Conservation (phyloP, 2,797 vertebrate species). For the Periophthalmus magnuspinnatus region DNA sequence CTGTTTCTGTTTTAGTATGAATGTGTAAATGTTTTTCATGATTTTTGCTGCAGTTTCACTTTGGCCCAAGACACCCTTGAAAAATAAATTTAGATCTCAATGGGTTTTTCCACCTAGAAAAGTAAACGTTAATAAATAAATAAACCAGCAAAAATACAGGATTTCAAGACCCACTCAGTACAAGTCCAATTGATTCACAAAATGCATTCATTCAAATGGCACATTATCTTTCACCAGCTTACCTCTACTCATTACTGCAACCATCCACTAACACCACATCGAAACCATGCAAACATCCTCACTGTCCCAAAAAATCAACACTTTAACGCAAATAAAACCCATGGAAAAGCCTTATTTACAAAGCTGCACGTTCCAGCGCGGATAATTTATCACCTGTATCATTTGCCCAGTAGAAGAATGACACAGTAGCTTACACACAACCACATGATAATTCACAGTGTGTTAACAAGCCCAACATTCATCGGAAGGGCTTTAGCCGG, state of each 20-base stretch:
- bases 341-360: slow-evolving; percentile 33
- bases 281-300: background rate
- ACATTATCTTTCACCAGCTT: background rate
- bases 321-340: slow-evolving; percentile 37
- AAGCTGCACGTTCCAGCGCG: slow-evolving; percentile 42
- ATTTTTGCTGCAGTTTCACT: too few relatives aligned
- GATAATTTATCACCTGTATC: slow-evolving; percentile 61
- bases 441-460: slow-evolving; percentile 61
- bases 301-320: background rate
- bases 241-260: background rate
- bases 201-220: background rate
- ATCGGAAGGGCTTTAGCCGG: slow-evolving; percentile 56
- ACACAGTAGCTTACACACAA: slow-evolving; percentile 55
- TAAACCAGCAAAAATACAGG: background rate
- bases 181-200: background rate
- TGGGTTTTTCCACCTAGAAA: too few relatives aligned
- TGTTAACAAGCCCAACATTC: slow-evolving; percentile 73
- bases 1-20: too few relatives aligned
- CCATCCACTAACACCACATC: background rate
- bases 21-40: too few relatives aligned
- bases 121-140: too few relatives aligned
- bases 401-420: slow-evolving; percentile 67
- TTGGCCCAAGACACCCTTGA: too few relatives aligned
- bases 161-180: background rate
- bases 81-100: too few relatives aligned